Evolutionary conservation across 2,113 vertebrate species (phyloP).

Genomic region (Notechis scutatus): DNA sequence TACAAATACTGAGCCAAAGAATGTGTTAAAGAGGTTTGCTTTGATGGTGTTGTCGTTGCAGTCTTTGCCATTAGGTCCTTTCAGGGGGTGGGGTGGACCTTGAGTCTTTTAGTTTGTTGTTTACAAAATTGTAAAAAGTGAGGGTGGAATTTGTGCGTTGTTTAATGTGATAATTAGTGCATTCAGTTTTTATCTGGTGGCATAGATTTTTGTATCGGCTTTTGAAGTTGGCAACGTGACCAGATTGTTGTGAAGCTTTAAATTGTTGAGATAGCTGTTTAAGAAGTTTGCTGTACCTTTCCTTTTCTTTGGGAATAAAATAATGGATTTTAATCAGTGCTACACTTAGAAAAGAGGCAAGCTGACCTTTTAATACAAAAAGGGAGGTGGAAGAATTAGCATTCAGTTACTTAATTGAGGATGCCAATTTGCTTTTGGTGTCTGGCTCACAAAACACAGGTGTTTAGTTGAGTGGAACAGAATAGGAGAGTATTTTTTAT

Average conservation of each 20-base stretch:
- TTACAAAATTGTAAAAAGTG: no score
- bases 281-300: constrained; percentile 30
- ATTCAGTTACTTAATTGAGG: background rate
- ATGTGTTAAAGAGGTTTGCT: no score
- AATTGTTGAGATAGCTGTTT: constrained; percentile 43
- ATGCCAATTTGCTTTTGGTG: background rate
- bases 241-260: constrained; percentile 32
- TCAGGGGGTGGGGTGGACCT: no score
- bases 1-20: no score
- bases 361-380: background rate
- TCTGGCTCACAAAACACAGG: constrained; percentile 1
- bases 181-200: no score
- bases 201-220: no score
- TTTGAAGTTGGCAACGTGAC: no score
- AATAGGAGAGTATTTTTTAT: background rate
- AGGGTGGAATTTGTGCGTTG: no score
- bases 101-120: no score
- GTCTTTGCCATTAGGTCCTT: no score
- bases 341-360: background rate
- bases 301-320: constrained; percentile 12
- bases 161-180: no score
- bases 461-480: background rate
- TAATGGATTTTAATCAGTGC: constrained; percentile 3
- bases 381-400: background rate
- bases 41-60: no score